Percentiles rank a stretch among this genome's conserved stretches.
phyloP scores from a whole-genome alignment of 37 sponge, comb jelly and placozoan species.

The Hexactinellida sp. region DNA sequence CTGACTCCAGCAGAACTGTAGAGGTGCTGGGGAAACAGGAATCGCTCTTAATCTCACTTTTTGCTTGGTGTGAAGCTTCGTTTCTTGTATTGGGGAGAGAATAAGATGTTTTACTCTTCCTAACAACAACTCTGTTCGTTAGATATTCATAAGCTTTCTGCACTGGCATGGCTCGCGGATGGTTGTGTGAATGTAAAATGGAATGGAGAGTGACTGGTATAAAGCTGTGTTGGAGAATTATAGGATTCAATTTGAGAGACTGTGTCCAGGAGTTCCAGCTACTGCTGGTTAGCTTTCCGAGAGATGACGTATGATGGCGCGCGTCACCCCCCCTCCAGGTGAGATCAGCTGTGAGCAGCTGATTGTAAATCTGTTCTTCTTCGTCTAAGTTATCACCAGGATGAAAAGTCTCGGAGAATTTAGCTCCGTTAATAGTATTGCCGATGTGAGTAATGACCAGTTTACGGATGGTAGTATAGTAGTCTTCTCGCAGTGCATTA shows the following conservation, averaged over 20 bases:
- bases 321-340: background rate
- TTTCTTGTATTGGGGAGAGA: background rate
- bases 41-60: background rate
- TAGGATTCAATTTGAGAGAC: background rate
- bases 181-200: background rate
- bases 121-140: background rate
- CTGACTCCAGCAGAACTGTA: background rate
- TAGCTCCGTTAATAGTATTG: background rate
- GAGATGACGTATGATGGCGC: background rate
- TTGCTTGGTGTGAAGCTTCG: background rate
- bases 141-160: background rate
- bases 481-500: background rate
- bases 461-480: background rate
- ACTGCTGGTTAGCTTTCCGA: background rate
- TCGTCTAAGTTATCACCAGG: background rate
- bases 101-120: background rate
- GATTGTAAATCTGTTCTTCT: background rate
- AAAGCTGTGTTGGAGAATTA: background rate
- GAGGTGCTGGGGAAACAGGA: background rate
- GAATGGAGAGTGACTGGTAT: background rate
- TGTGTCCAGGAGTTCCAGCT: background rate
- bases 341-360: background rate
- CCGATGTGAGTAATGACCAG: background rate
- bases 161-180: background rate
- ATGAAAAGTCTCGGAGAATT: background rate